phyloP scores from a whole-genome alignment of 1,140 invertebrate genomes.

The Drosophila yakuba region DNA sequence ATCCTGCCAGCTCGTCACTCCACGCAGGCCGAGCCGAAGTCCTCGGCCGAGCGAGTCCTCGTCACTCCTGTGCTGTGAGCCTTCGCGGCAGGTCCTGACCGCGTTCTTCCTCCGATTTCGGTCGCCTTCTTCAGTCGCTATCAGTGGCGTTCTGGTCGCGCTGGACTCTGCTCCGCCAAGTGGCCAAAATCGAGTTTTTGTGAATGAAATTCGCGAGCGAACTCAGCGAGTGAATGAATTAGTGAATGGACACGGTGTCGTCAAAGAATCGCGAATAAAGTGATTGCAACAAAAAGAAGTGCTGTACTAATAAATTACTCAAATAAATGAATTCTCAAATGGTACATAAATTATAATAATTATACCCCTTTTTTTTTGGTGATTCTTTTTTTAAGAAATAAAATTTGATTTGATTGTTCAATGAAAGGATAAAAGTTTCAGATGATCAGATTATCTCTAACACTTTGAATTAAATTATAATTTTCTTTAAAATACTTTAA shows the following conservation, averaged over 20 bases:
- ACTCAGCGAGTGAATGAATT: conserved; percentile 46
- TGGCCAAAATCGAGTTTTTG: conserved; percentile 49
- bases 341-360: neutral
- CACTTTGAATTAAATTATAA: no score
- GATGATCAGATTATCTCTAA: no score
- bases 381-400: neutral
- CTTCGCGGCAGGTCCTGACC: conserved; percentile 53
- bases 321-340: conserved; percentile 5
- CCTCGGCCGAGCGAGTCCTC: conserved; percentile 53
- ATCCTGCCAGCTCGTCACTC: conserved; percentile 48
- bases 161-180: conserved; percentile 53
- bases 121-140: conserved; percentile 57
- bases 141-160: conserved; percentile 64
- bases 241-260: conserved; percentile 31
- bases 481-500: no score
- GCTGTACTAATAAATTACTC: neutral
- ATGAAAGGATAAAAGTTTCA: no score
- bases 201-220: conserved; percentile 50
- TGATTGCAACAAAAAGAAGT: conserved; percentile 29
- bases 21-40: conserved; percentile 58
- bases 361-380: neutral
- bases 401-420: no score
- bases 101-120: conserved; percentile 36
- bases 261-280: conserved; percentile 2
- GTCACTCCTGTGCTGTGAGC: conserved; percentile 41